These are phyloP conservation scores for Tribolium castaneum DNA, from an alignment of 1,140 invertebrate species.

Conservation along the genomic window DNA sequence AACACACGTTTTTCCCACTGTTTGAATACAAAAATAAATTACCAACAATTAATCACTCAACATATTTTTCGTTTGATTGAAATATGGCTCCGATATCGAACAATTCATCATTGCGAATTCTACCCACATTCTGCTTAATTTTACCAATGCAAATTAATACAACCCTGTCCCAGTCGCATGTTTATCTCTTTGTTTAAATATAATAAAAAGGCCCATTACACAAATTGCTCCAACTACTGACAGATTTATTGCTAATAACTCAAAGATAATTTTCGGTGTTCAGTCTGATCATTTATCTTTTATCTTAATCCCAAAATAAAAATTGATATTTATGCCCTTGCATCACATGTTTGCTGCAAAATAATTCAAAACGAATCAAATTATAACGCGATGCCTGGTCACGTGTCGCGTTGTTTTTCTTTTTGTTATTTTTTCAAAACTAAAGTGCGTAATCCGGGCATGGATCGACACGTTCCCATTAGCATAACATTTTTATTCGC, in stretches of 20 bases:
- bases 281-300: slow-evolving; percentile 16
- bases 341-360: not conserved
- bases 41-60: slow-evolving; percentile 31
- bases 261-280: slow-evolving; percentile 30
- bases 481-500: slow-evolving; percentile 48
- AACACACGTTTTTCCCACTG: not conserved
- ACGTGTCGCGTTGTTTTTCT: slow-evolving; percentile 38
- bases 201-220: slow-evolving; percentile 17
- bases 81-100: slow-evolving; percentile 13
- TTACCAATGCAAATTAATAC: slow-evolving; percentile 12
- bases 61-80: slow-evolving; percentile 30
- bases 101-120: slow-evolving; percentile 14
- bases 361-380: not conserved
- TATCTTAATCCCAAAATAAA: slow-evolving; percentile 25
- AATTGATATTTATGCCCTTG: not conserved
- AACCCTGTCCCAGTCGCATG: not conserved
- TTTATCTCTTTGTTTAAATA: slow-evolving; percentile 27
- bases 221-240: slow-evolving; percentile 3
- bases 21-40: slow-evolving; percentile 21
- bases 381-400: slow-evolving; percentile 16
- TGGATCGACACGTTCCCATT: slow-evolving; percentile 48
- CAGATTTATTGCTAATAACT: slow-evolving; percentile 34
- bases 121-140: slow-evolving; percentile 5
- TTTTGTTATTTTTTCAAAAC: slow-evolving; percentile 41
- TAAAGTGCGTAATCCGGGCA: slow-evolving; percentile 44